Base-by-base conservation (phyloP, 2,797 vertebrate genomes). In the Otus scops region DNA sequence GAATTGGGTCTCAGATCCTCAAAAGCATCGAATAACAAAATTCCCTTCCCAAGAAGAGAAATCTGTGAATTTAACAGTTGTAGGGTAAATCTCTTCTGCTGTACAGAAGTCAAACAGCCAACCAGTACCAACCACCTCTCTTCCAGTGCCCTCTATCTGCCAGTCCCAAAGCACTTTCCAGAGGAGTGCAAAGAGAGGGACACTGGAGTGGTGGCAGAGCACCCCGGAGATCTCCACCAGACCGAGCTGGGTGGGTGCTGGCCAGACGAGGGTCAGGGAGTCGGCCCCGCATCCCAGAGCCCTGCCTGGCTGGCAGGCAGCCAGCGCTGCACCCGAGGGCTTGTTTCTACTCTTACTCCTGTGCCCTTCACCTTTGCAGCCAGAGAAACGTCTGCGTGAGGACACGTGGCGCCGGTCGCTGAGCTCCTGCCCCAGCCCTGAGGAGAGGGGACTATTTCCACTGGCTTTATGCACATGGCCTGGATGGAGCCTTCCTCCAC, bases 401-500 rank as follows among this genome's bases (percentile, higher is more conserved):
- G 89, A 95, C n/a, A 1, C 21, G 68, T 0, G 0, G 26, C 24
- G 59, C 45, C 3, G 1, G 36, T 16, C 1, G 17, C 79, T 39
- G 83, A 76, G 24, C 32, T 57, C 54, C 85, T 69, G 47, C 32
- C 39, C 43, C 75, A 56, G 88, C 91, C 8, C 0, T 13, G 13
- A 81, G 76, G 26, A 93, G 38, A 86, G 17, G 36, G 59, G 21
- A 83, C 59, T 21, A 0, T 51, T 88, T 43, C 0, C 0, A 12
- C 63, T 88, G 88, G 11, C 67, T 94, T 77, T 85, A 96, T 95
- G 94, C 5, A 36, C 3, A 6, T 85, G 78, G 82, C 71, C 68
- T 45, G 54, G 59, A 96, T 95, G 96, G 94, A 95, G 86, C 67
- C 77, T 68, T 59, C 94, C 39, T 93, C 80, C 64, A 96, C 86